These are phyloP conservation scores for Porites lutea DNA, from an alignment of 64 coral and sea anemone genomes.

Conservation along the genomic window DNA sequence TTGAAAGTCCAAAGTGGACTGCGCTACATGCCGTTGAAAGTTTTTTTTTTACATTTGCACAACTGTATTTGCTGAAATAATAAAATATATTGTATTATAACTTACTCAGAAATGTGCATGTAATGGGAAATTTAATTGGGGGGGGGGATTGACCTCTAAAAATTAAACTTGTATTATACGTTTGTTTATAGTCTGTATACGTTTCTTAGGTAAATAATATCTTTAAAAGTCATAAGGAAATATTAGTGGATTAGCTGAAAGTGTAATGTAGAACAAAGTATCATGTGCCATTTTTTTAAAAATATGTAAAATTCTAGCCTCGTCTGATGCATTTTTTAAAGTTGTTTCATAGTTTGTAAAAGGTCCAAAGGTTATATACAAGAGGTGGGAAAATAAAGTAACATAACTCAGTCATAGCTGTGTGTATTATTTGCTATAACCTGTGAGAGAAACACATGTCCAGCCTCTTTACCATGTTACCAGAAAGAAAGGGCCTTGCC, in stretches of 20 bases:
- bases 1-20: background rate
- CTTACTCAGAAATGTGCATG: background rate
- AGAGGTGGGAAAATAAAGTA: background rate
- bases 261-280: background rate
- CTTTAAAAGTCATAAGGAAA: background rate
- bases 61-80: background rate
- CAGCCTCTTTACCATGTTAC: background rate
- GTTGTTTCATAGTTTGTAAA: background rate
- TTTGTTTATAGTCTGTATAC: constrained; percentile 23
- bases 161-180: background rate
- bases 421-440: background rate
- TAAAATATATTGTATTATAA: constrained; percentile 31
- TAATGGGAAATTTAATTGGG: constrained; percentile 12
- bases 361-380: background rate
- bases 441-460: background rate
- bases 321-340: background rate
- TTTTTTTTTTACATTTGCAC: constrained; percentile 1
- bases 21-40: background rate
- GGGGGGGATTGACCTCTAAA: background rate
- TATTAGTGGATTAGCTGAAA: background rate
- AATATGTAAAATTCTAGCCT: background rate
- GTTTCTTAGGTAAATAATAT: background rate
- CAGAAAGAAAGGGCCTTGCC: too few species aligned
- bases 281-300: background rate
- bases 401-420: background rate